Evolutionary conservation across 1,140 invertebrate species (phyloP).

Genomic region (Procambarus virginalis): DNA sequence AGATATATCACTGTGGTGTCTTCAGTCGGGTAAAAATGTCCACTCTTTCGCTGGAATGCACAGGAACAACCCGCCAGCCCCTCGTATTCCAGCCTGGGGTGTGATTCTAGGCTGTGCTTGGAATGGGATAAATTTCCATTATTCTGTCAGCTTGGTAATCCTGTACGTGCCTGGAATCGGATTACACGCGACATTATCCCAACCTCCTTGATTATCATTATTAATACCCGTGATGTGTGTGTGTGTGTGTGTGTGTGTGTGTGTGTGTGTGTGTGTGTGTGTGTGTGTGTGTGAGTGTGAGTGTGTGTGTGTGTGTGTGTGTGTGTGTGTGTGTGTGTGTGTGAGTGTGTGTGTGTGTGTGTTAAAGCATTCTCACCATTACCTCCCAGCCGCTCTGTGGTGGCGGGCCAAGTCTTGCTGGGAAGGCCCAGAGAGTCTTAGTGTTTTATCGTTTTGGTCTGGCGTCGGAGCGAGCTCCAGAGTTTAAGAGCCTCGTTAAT

Average conservation of each 20-base stretch:
- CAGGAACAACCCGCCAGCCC: constrained; percentile 2
- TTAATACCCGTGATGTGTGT: constrained; percentile 31
- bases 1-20: neutral
- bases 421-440: neutral
- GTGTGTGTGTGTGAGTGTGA: too few species aligned
- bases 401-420: neutral
- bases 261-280: too few species aligned
- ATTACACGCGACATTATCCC: constrained; percentile 33
- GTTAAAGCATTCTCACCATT: constrained; percentile 35
- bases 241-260: too few species aligned
- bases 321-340: too few species aligned
- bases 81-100: constrained; percentile 10
- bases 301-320: neutral
- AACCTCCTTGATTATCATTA: constrained; percentile 44
- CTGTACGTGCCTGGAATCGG: constrained; percentile 39
- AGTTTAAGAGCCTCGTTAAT: constrained; percentile 18
- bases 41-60: neutral
- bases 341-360: neutral
- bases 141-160: constrained; percentile 43
- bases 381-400: neutral
- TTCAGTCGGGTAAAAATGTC: too few species aligned
- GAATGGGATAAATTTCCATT: constrained; percentile 45
- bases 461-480: constrained; percentile 14
- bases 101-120: constrained; percentile 22
- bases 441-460: neutral